These are phyloP conservation scores for Clarias macrocephalus DNA, from an alignment of 2,113 vertebrate genomes.

Conservation along the genomic window DNA sequence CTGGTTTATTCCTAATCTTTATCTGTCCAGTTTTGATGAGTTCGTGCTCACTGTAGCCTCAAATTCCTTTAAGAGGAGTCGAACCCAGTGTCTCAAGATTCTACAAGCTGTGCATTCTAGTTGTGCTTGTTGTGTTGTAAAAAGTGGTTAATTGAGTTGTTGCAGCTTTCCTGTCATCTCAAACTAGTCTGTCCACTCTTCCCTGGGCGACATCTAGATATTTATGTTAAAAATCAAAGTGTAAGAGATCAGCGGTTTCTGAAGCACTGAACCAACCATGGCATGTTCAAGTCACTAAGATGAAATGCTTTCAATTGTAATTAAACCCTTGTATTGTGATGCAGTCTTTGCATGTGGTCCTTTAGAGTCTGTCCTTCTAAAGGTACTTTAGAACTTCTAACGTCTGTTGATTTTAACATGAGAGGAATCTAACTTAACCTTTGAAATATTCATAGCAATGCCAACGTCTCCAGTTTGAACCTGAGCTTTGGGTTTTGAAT, in stretches of 20 bases:
- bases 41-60: not conserved
- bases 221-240: not conserved
- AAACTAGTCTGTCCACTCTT: not conserved
- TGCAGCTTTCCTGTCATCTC: not conserved
- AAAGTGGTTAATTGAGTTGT: not conserved
- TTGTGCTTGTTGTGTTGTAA: not conserved
- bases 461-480: not conserved
- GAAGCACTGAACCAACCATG: not conserved
- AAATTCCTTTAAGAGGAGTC: not conserved
- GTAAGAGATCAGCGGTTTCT: not conserved
- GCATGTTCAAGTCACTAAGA: not conserved
- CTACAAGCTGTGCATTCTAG: not conserved
- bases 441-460: not conserved
- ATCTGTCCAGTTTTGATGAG: not conserved
- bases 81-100: not conserved
- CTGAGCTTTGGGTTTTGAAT: not conserved
- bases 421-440: not conserved
- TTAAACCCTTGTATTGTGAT: not conserved
- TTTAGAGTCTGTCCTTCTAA: not conserved
- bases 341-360: not conserved
- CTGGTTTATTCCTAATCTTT: not conserved
- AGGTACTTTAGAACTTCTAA: no score
- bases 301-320: not conserved
- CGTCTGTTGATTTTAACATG: not conserved
- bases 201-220: not conserved